Base-by-base conservation (phyloP, 1,140 invertebrate genomes). In the Pseudomyrmex concolor region DNA sequence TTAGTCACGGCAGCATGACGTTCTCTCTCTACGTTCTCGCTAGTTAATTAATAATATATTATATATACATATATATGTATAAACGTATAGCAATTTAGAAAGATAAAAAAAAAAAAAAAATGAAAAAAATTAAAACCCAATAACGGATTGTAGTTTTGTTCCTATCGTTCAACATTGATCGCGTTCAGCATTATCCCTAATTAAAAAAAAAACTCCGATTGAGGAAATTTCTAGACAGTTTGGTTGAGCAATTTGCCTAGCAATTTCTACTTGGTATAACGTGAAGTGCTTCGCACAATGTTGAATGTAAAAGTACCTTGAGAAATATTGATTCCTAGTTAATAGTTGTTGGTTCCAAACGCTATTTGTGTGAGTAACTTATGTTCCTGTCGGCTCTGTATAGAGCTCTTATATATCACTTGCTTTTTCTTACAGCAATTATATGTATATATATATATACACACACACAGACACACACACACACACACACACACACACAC, bases 301-400 rank as follows among this genome's bases (percentile, higher is more conserved):
- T 64, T 55, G 63, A 60, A 19, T 71, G 63, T 64, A 68, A 67
- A 19, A 78, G 86, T 88, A 88, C 86, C 86, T 88, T 88, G 55
- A 88, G 51, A 66, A 10, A 84, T 51, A 85, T 85, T 74, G 83
- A 88, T 88, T 88, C 84, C 87, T 87, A 88, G 51, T 78, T 88
- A 80, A 89, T 80, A 84, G 84, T 89, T 74, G 87, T 88, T 88
- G 88, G 87, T 88, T 88, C 87, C 84, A 64, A 86, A 78, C 43
- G 66, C 74, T 85, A 83, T 77, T 86, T 84, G 9, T 51, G 13
- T 34, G 34, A 34, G 83, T 83, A 85, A 78, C 82, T 89, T 88
- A 88, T 55, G 87, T 89, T 89, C 86, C 87, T 88, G 78, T 12
- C 48, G 73, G 48, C 48, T 25, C 55, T 5, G 3, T 17, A 5